Base-by-base conservation (phyloP, 2,113 vertebrate species). In the Hystrix brachyura region DNA sequence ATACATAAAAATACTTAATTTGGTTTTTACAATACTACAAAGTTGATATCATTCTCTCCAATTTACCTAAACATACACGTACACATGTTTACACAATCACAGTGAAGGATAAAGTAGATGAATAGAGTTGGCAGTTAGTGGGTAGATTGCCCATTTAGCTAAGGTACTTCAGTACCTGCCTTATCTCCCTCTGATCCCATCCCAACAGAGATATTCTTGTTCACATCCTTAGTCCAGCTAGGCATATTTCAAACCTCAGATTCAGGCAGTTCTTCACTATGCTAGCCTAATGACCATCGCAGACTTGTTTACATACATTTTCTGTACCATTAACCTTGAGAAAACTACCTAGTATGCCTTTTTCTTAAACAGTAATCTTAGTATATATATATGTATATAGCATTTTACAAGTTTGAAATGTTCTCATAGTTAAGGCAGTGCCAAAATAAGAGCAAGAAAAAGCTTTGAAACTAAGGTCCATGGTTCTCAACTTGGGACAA, bases 1-100 rank as follows among this genome's bases (percentile, higher is more conserved):
- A 46, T 85, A 34, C 57, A 27, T 51, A 79, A 60, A 38, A 85
- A 27, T 85, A 43, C 78, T 88, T 88, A 34, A 94, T 87, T 91
- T 71, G 25, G 69, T 79, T 71, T 65, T 71, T 80, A 80, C 43
- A 19, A 51, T 21, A 85, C 25, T 86, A 38, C 15, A 51, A 79
- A 69, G 4, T 88, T 55, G 13, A 17, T 64, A 80, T 62, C n/a
- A 38, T 25, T 65, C 14, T 79, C 32, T 64, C 32, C 64, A 64
- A 8, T 89, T 94, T 89, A 88, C 60, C 21, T 69, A 87, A 91
- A 55, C 25, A 76, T 3, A 38, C 27, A 71, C 0, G 57, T 21
- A 46, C 32, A n/a, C 21, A 25, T 34, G 55, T 48, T 86, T 59
- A 88, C 7, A 67, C 19, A 93, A 46, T 90, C 62, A 85, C 19